phyloP scores from a whole-genome alignment of 2,797 vertebrate genomes.

The Cebuella pygmaea region DNA sequence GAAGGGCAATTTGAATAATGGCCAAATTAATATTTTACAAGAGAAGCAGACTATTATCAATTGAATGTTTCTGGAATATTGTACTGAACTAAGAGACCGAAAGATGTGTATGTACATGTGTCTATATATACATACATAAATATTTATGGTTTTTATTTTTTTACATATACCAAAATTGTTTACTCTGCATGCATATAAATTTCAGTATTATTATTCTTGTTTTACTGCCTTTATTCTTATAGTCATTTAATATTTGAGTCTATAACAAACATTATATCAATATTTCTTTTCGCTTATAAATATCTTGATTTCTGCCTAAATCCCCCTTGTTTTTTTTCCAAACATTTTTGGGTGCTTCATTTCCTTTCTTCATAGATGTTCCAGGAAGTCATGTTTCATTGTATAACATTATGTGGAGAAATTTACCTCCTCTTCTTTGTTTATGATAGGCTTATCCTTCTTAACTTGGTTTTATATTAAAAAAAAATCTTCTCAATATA shows the following conservation, averaged over 20 bases:
- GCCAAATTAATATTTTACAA: neutral
- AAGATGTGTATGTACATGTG: neutral
- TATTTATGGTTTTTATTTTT: neutral
- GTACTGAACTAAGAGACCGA: neutral
- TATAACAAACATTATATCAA: neutral
- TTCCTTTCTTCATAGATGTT: neutral
- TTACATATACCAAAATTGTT: neutral
- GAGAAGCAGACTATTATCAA: neutral
- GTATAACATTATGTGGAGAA: neutral
- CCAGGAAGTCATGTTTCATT: neutral
- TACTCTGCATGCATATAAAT: neutral
- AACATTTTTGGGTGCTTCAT: neutral
- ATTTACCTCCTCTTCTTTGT: neutral
- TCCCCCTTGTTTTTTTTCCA: neutral
- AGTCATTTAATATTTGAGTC: neutral
- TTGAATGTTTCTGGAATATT: neutral
- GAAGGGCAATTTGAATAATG: neutral
- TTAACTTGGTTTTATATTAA: neutral
- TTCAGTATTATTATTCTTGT: neutral
- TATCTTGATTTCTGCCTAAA: neutral
- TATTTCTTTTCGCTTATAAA: neutral
- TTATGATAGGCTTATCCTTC: neutral
- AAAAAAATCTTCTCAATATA: neutral
- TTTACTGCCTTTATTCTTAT: neutral
- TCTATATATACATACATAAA: neutral